Evolutionary conservation across 1,140 invertebrate genomes (phyloP).

Genomic region (Zelostemma sp.): DNA sequence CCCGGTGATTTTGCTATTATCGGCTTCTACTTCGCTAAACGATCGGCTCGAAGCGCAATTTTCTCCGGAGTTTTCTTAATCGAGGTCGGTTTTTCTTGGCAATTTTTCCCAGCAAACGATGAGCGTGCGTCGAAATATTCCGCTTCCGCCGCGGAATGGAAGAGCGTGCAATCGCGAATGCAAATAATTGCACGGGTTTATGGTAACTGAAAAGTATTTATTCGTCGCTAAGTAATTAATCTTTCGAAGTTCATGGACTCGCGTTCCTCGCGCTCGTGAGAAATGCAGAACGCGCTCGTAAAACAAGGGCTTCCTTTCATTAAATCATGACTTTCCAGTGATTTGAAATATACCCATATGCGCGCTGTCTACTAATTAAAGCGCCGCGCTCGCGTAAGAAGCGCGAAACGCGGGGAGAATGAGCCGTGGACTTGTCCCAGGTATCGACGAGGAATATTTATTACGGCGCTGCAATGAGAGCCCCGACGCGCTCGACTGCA

Average conservation of each 20-base stretch:
- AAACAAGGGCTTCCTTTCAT: slow-evolving; percentile 47
- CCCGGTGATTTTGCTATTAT: slow-evolving; percentile 52
- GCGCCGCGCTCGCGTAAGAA: slow-evolving; percentile 43
- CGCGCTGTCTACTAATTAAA: slow-evolving; percentile 54
- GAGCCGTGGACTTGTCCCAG: slow-evolving; percentile 51
- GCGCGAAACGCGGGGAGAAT: slow-evolving; percentile 36
- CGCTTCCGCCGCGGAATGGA: not conserved
- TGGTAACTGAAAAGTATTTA: slow-evolving; percentile 24
- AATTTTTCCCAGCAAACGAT: too few species aligned
- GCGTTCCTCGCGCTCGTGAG: slow-evolving; percentile 26
- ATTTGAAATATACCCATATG: slow-evolving; percentile 39
- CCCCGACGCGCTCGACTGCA: slow-evolving; percentile 37
- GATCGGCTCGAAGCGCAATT: slow-evolving; percentile 14
- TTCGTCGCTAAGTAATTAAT: slow-evolving; percentile 40
- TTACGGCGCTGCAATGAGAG: slow-evolving; percentile 51
- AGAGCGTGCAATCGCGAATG: slow-evolving; percentile 21
- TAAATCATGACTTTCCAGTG: slow-evolving; percentile 43
- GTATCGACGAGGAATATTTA: slow-evolving; percentile 58
- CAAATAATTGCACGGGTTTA: slow-evolving; percentile 13
- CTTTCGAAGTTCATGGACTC: slow-evolving; percentile 14
- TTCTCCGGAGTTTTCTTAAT: not conserved
- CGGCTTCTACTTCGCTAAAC: slow-evolving; percentile 45
- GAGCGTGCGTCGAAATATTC: not conserved
- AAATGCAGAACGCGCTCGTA: slow-evolving; percentile 42
- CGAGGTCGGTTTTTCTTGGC: too few species aligned